phyloP scores from a whole-genome alignment of 2,113 vertebrate genomes.

The Hippocampus guttulatus region DNA sequence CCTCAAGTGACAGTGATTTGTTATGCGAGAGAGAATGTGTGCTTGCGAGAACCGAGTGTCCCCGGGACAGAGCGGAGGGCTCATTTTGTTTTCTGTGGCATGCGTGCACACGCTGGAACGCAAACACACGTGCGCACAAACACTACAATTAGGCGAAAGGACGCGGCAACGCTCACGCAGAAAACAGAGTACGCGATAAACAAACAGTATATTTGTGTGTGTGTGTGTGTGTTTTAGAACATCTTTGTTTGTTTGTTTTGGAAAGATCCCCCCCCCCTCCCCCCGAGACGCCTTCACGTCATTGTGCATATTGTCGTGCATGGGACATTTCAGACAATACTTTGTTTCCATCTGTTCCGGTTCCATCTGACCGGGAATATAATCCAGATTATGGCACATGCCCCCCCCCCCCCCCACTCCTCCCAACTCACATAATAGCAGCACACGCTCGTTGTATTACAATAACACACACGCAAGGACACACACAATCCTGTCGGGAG shows the following conservation, averaged over 20 bases:
- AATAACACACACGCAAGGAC: slow-evolving; percentile 16
- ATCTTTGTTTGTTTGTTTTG: neutral
- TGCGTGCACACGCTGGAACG: neutral
- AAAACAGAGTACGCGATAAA: no score
- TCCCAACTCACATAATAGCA: slow-evolving; percentile 13
- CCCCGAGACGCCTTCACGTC: neutral
- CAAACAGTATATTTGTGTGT: neutral
- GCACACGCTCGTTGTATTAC: slow-evolving; percentile 24
- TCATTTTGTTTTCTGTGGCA: neutral
- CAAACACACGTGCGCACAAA: neutral
- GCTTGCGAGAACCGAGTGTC: no score
- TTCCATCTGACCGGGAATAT: slow-evolving; percentile 57
- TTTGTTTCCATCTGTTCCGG: slow-evolving; percentile 62
- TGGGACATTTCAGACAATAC: slow-evolving; percentile 19
- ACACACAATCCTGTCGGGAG: slow-evolving; percentile 34
- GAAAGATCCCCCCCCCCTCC: neutral
- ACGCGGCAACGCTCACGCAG: no score
- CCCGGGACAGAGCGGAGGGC: no score
- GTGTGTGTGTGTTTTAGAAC: neutral
- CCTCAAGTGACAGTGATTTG: no score
- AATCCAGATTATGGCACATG: slow-evolving; percentile 69
- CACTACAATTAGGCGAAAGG: no score
- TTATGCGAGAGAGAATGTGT: no score
- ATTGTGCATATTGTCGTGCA: neutral
- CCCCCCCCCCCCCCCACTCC: slow-evolving; percentile 16